A percentile compares a stretch with the other conserved stretches of the same genome.
Conservation (phyloP, 1,140 invertebrate genomes). For the Thaumatotibia leucotreta region DNA sequence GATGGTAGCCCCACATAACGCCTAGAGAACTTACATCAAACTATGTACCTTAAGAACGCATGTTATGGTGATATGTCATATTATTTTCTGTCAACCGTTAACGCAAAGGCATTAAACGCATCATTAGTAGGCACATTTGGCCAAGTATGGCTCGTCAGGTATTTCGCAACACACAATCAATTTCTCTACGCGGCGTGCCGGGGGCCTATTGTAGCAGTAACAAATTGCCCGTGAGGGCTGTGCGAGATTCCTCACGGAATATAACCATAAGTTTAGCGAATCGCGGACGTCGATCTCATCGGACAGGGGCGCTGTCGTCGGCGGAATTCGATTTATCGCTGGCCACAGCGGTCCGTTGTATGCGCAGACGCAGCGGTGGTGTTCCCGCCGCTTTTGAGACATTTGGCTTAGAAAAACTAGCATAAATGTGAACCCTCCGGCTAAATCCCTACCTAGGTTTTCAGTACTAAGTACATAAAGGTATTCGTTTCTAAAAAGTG, state of each 20-base stretch:
- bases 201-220: slow-evolving; percentile 33
- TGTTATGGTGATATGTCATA: no score
- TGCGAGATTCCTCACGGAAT: slow-evolving; percentile 37
- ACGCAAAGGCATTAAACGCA: background rate
- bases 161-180: slow-evolving; percentile 29
- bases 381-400: background rate
- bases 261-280: slow-evolving; percentile 43
- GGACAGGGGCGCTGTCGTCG: slow-evolving; percentile 54
- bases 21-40: no score
- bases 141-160: slow-evolving; percentile 46
- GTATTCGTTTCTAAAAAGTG: no score
- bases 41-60: no score
- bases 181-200: background rate
- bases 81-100: background rate
- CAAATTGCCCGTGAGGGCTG: slow-evolving; percentile 16
- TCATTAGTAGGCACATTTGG: slow-evolving; percentile 38
- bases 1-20: no score
- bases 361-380: slow-evolving; percentile 39
- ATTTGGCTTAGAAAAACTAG: background rate
- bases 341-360: slow-evolving; percentile 57
- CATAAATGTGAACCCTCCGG: no score
- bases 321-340: slow-evolving; percentile 67
- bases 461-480: no score
- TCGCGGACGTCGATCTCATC: slow-evolving; percentile 50
- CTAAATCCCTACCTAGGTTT: no score